Conservation (phyloP, 2,113 vertebrate species). For the Paradisaea rubra region DNA sequence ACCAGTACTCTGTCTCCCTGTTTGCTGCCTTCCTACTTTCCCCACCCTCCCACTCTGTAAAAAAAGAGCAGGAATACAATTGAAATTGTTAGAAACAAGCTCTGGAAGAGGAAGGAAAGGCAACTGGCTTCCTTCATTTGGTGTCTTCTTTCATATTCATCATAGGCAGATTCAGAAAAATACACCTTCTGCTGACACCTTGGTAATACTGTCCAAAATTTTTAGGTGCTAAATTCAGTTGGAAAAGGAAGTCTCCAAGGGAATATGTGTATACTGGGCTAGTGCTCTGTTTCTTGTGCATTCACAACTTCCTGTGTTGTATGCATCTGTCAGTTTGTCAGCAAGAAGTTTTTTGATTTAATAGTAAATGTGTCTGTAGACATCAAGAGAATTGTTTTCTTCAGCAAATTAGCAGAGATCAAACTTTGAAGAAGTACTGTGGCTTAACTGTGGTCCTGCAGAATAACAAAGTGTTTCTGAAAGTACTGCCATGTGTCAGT, state of each 20-base stretch:
- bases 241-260: not conserved
- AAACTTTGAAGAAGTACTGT: not conserved
- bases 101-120: not conserved
- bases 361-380: not conserved
- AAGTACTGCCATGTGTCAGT: not conserved
- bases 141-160: not conserved
- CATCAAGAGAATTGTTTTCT: not conserved
- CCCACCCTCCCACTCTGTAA: not conserved
- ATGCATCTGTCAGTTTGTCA: not conserved
- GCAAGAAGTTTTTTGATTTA: not conserved
- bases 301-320: not conserved
- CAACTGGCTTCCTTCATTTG: not conserved
- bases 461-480: not conserved
- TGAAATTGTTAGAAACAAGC: not conserved
- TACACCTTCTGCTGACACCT: not conserved
- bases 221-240: not conserved
- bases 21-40: not conserved
- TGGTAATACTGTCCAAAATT: not conserved
- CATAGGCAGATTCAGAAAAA: not conserved
- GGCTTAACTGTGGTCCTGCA: not conserved
- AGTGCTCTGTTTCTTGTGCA: not conserved
- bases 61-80: not conserved
- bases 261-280: not conserved
- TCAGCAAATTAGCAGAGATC: not conserved
- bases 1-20: not conserved